Evolutionary conservation across 2,113 vertebrate genomes (phyloP).

Genomic region (Macquaria australasica): DNA sequence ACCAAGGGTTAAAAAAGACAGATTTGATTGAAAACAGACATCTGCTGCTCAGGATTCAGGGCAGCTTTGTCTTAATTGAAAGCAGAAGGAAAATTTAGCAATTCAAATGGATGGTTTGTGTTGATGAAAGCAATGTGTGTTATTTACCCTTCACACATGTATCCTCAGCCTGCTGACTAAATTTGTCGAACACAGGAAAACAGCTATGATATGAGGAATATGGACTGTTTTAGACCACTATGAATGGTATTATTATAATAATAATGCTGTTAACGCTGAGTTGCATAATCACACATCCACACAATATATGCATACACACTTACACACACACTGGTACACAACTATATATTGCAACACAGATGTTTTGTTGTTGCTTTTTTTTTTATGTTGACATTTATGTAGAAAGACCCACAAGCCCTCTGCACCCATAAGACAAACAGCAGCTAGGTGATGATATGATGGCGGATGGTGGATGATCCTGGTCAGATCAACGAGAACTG

Average conservation of each 20-base stretch:
- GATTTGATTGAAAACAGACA: constrained; percentile 36
- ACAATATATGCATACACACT: too few relatives aligned
- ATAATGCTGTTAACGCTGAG: too few relatives aligned
- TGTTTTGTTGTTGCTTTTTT: not conserved
- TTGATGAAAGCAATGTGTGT: constrained; percentile 13
- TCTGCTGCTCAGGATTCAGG: not conserved
- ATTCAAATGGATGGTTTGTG: constrained; percentile 15
- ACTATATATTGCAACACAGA: not conserved
- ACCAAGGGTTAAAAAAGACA: not conserved
- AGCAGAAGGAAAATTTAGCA: constrained; percentile 12
- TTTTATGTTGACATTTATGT: not conserved
- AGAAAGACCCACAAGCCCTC: not conserved
- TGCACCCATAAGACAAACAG: not conserved
- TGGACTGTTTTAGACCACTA: not conserved
- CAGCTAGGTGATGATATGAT: not conserved
- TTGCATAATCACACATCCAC: not conserved
- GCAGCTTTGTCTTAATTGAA: constrained; percentile 2
- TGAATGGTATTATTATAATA: not conserved
- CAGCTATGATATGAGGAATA: not conserved
- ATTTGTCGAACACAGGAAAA: not conserved
- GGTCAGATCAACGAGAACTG: not conserved
- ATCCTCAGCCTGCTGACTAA: not conserved
- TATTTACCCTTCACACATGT: not conserved
- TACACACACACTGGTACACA: not conserved
- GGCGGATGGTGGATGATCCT: too few relatives aligned